Evolutionary conservation across 1,140 invertebrate species (phyloP), one percentile per base, ranked within the genome.

Genomic region (Sitobion miscanthi): DNA sequence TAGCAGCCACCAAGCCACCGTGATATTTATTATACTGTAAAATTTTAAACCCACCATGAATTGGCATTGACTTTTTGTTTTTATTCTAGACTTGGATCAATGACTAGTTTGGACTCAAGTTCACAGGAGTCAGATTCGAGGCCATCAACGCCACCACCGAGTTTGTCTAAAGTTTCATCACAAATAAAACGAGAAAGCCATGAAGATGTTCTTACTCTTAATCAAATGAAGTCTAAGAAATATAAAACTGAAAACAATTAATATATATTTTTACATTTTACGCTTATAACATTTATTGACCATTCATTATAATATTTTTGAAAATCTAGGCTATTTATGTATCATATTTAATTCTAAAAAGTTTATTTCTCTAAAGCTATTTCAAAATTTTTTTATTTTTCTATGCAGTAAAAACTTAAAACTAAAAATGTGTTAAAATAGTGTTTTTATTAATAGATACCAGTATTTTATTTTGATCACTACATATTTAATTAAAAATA

Each of bases 101-200:
- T 93, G 91, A 93, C 82, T 20, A 93, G 91, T 54, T 86, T 93
- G 20, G 91, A 93, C 7, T 93, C 91, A 57, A 93, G 45, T 85
- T 93, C 91, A n/a, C 91, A 93, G 25, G 91, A 23, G 0, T 86
- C 91, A 57, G 91, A 93, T 42, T 93, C 91, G 4, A 85, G 91
- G 85, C 49, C 91, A 52, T 85, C 91, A 38, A 47, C 91, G 8
- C 91, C 91, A 20, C 91, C 30, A 30, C 30, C 35, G 0, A 90
- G 25, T 0, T 45, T n/a, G 6, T 52, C 69, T 86, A 23, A 42
- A 85, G n/a, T 54, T 83, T 52, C n/a, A 45, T 42, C 77, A 17
- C 30, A 77, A 83, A 25, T 23, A 47, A 85, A 92, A 25, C n/a
- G 77, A 1, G 82, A 42, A 20, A 92, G 54, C 30, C 35, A 38